Base-by-base conservation (phyloP, 1,140 invertebrate genomes). In the Pseudobourletiella spinata region DNA sequence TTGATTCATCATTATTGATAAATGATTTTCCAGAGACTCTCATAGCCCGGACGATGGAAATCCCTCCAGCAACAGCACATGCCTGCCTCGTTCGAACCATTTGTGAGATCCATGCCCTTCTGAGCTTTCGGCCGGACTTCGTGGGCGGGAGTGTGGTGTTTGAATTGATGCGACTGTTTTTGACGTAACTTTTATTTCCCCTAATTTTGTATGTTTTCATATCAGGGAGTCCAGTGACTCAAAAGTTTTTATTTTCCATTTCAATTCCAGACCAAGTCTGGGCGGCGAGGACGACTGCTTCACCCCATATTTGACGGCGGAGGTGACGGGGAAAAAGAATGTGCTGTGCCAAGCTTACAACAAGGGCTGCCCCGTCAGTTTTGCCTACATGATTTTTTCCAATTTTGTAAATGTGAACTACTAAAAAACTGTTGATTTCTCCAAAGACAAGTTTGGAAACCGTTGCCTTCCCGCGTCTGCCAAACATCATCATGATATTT, bases 1-100 rank as follows among this genome's bases (percentile, higher is more conserved):
- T n/a, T n/a, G n/a, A n/a, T n/a, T n/a, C n/a, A n/a, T 48, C 24
- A n/a, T 8, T 1, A 44, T 1, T 59, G 2, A 18, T 20, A 64
- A 59, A 39, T 65, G 64, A 46, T 14, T 25, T 52, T 3, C n/a
- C 25, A 55, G 67, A 69, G 54, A 24, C n/a, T 14, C 29, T 56
- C n/a, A 11, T 58, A 16, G 29, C 63, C 18, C 29, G 50, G 6
- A 11, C 55, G 11, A 16, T 65, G 20, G 24, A 57, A 20, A 30
- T 69, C 6, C 29, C 60, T 26, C n/a, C 18, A 18, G 22, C 39
- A 8, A 51, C 39, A 14, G 28, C 63, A 6, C 63, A 64, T 26
- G 30, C 32, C 26, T 69, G 67, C 58, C 16, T 66, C n/a, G 42
- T 66, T 15, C 35, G 61, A 50, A 58, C 64, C 2, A 64, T 69